A percentile compares a stretch with the other conserved stretches of the same genome.
Evolutionary conservation across 64 coral and sea anemone genomes (phyloP).

Genomic region (Pocillopora verrucosa): DNA sequence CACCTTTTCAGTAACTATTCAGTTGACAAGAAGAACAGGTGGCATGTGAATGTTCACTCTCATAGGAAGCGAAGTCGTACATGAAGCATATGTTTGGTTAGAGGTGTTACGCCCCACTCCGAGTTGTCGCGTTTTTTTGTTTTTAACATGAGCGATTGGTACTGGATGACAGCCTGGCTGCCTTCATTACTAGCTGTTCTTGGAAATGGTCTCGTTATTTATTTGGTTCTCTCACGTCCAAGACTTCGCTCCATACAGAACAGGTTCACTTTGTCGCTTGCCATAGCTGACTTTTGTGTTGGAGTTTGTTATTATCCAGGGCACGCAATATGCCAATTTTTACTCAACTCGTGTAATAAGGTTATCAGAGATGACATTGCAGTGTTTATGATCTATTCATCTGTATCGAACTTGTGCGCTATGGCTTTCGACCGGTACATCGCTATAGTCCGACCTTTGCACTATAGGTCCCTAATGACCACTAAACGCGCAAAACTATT

Average conservation of each 20-base stretch:
- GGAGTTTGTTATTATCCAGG: constrained; percentile 47
- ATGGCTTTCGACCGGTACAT: constrained; percentile 21
- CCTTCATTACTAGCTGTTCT: constrained; percentile 30
- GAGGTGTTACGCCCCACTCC: neutral
- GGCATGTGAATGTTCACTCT: no score
- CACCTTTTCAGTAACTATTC: no score
- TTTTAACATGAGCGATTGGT: constrained; percentile 40
- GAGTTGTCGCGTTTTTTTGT: no score
- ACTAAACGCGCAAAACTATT: neutral
- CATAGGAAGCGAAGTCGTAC: no score
- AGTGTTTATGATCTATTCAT: neutral
- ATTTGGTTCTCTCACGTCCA: constrained; percentile 39
- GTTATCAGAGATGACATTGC: constrained; percentile 1
- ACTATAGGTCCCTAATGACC: constrained; percentile 2
- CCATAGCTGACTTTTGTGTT: constrained; percentile 67
- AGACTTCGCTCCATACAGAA: constrained; percentile 65
- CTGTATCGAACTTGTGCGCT: neutral
- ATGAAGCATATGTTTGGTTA: no score
- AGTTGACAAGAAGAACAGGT: no score
- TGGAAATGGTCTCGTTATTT: constrained; percentile 74
- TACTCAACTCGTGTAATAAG: neutral
- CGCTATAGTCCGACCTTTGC: constrained; percentile 9
- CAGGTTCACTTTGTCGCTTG: constrained; percentile 54
- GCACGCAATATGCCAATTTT: constrained; percentile 25
- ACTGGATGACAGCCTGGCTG: constrained; percentile 39